Conservation (phyloP, 2,113 vertebrate species). For the Typhlomys cinereus region DNA sequence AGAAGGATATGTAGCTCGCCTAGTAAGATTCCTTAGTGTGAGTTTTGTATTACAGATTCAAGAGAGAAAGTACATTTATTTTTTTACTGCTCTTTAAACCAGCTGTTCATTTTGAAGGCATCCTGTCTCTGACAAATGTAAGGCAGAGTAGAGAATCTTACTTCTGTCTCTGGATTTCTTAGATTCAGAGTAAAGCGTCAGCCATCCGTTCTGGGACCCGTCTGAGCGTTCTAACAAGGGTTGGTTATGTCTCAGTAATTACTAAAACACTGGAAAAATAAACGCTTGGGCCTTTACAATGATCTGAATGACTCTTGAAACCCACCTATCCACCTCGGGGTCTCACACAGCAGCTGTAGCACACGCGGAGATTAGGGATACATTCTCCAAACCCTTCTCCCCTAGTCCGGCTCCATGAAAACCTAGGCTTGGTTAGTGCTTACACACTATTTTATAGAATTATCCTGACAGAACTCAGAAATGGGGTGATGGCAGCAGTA, state of each 20-base stretch:
- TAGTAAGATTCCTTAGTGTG: background rate
- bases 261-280: background rate
- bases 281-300: background rate
- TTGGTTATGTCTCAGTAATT: conserved; percentile 14
- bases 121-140: conserved; percentile 17
- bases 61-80: conserved; percentile 18
- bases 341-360: conserved; percentile 16
- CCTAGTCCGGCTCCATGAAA: conserved; percentile 32
- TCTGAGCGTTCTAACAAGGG: background rate
- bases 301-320: conserved; percentile 70
- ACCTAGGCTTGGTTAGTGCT: background rate
- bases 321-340: conserved; percentile 60
- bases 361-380: conserved; percentile 32
- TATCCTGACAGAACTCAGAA: background rate
- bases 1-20: background rate
- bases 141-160: background rate
- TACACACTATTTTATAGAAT: conserved; percentile 43
- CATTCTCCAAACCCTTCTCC: conserved; percentile 32
- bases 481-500: background rate
- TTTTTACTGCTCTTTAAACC: background rate
- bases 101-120: conserved; percentile 21
- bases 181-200: background rate
- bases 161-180: background rate
- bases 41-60: background rate
- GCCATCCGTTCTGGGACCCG: background rate